phyloP scores from a whole-genome alignment of 2,797 vertebrate genomes.

The Huso huso region DNA sequence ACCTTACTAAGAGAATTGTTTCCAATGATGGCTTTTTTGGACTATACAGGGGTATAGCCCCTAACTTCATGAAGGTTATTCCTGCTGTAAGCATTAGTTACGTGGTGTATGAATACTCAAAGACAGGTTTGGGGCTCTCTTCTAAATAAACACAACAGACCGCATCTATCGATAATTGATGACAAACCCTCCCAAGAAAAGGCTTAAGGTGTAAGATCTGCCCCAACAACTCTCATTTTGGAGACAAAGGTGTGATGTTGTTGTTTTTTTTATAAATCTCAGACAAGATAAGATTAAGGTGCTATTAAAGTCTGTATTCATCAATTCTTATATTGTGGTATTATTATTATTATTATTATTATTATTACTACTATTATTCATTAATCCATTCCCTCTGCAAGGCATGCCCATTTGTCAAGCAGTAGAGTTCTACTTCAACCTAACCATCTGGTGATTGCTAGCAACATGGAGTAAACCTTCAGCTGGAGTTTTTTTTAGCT shows the following conservation, averaged over 20 bases:
- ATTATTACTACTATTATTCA: not conserved
- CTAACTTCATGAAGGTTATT: slow-evolving; percentile 96
- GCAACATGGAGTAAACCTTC: no score
- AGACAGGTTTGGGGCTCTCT: slow-evolving; percentile 71
- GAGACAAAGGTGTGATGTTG: not conserved
- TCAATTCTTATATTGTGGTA: slow-evolving; percentile 7
- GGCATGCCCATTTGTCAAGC: not conserved
- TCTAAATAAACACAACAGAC: slow-evolving; percentile 43
- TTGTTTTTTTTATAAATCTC: slow-evolving; percentile 1
- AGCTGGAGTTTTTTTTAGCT: no score
- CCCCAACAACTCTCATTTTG: not conserved
- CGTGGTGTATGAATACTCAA: slow-evolving; percentile 92
- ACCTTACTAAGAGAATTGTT: slow-evolving; percentile 74
- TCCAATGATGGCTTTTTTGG: slow-evolving; percentile 78
- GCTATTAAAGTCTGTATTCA: not conserved
- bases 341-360: slow-evolving; percentile 5
- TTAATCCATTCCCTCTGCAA: slow-evolving; percentile 6
- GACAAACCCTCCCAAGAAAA: slow-evolving; percentile 11
- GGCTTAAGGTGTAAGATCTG: not conserved
- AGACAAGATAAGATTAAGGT: slow-evolving; percentile 1
- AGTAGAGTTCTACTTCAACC: no score
- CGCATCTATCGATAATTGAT: slow-evolving; percentile 5
- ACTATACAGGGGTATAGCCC: slow-evolving; percentile 89
- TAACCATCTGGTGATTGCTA: no score
- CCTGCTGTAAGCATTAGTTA: slow-evolving; percentile 96